Percentiles rank a stretch among this genome's conserved stretches.
These are phyloP conservation scores for Phymastichus coffea DNA, from an alignment of 1,140 invertebrate genomes.

Conservation along the genomic window DNA sequence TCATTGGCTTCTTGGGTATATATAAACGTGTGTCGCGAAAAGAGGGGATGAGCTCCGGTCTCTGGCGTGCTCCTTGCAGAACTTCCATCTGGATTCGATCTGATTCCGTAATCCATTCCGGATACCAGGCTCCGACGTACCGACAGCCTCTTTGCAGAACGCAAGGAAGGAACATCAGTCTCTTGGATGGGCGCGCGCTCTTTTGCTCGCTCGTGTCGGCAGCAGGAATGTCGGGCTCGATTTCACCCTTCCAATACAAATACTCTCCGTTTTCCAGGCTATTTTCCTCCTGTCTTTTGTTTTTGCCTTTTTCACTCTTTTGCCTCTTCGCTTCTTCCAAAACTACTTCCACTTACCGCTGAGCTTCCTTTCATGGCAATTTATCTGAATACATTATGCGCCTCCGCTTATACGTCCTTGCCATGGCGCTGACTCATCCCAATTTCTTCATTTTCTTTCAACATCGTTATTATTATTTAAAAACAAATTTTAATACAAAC, in stretches of 20 bases:
- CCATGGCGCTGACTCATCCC: too few species aligned
- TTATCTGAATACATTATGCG: background rate
- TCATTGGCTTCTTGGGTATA: conserved; percentile 6
- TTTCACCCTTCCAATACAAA: conserved; percentile 25
- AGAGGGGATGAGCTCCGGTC: conserved; percentile 4
- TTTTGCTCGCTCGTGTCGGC: background rate
- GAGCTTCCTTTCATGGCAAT: background rate
- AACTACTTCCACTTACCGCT: background rate
- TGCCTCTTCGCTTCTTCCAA: background rate
- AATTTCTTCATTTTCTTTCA: too few species aligned
- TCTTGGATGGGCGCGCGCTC: background rate
- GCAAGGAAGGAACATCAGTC: conserved; percentile 14
- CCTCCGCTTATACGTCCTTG: background rate
- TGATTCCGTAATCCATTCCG: conserved; percentile 25
- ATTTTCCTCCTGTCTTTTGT: conserved; percentile 1
- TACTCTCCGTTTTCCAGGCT: conserved; percentile 12
- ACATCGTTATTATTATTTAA: too few species aligned
- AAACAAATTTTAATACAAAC: too few species aligned
- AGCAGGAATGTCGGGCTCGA: conserved; percentile 20
- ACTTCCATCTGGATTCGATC: conserved; percentile 23
- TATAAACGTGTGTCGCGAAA: conserved; percentile 10
- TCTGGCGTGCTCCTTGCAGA: conserved; percentile 9
- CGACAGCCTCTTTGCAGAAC: conserved; percentile 9
- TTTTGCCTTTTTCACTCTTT: background rate
- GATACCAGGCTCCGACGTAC: conserved; percentile 5